Evolutionary conservation across 2,888 invertebrate species (phyloP).

Genomic region (Tryphoninae sp.): DNA sequence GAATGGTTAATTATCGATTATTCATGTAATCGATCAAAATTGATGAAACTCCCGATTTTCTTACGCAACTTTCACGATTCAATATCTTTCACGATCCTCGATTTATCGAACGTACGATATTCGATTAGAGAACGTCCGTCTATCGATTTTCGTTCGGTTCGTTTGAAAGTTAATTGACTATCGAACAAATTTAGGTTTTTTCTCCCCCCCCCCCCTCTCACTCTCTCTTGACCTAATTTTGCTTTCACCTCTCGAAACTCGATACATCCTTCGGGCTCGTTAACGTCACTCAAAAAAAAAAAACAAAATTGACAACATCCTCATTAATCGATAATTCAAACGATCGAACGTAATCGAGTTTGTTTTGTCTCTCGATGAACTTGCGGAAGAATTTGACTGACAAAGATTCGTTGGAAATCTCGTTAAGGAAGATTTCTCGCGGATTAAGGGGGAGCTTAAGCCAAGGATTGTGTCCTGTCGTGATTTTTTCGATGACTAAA

Average conservation of each 20-base stretch:
- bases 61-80: not conserved
- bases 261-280: not conserved
- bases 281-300: constrained; percentile 3
- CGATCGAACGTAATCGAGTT: constrained; percentile 4
- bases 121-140: no score
- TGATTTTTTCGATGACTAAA: constrained; percentile 51
- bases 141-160: no score
- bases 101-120: no score
- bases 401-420: constrained; percentile 12
- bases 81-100: not conserved
- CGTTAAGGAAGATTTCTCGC: constrained; percentile 7
- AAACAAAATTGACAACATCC: not conserved
- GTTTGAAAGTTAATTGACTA: no score
- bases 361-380: constrained; percentile 22
- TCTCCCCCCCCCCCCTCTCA: not conserved
- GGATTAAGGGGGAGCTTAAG: not conserved
- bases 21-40: not conserved
- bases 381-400: not conserved
- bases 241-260: not conserved
- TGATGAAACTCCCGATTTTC: not conserved
- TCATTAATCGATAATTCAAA: not conserved
- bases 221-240: not conserved
- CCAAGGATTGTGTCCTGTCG: constrained; percentile 43
- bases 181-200: not conserved
- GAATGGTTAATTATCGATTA: no score